These are phyloP conservation scores for Cydia pomonella DNA, from an alignment of 1,140 invertebrate genomes.

Conservation along the genomic window DNA sequence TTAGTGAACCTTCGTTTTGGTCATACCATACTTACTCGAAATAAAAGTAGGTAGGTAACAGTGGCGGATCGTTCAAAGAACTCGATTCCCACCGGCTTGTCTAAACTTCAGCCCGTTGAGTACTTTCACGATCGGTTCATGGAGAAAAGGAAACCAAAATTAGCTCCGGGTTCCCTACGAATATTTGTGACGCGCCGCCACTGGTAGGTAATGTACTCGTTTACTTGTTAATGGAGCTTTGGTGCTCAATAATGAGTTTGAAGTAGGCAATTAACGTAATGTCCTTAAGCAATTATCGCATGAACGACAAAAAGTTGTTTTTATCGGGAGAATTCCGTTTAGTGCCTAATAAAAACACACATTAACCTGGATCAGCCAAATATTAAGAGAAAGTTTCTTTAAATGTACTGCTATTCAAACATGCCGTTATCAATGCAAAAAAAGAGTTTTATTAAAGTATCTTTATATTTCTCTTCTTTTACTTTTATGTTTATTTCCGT, in stretches of 20 bases:
- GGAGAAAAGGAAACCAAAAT: too few relatives aligned
- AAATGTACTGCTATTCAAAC: conserved; percentile 15
- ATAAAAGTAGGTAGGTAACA: not conserved
- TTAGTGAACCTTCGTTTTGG: not conserved
- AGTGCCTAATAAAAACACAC: conserved; percentile 23
- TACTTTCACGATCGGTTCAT: too few relatives aligned
- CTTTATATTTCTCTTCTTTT: conserved; percentile 2
- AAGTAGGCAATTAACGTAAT: conserved; percentile 7
- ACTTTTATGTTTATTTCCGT: conserved; percentile 14
- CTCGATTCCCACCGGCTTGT: too few relatives aligned
- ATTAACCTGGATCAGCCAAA: conserved; percentile 9
- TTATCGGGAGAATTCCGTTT: conserved; percentile 4
- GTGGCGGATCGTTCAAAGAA: too few relatives aligned
- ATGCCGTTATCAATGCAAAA: conserved; percentile 10
- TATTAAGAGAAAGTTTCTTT: conserved; percentile 30
- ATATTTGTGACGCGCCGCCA: too few relatives aligned
- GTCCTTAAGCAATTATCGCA: conserved; percentile 1
- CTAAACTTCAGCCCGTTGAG: too few relatives aligned
- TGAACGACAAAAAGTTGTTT: conserved; percentile 4
- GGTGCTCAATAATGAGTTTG: not conserved
- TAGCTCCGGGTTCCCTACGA: too few relatives aligned
- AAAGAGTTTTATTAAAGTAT: conserved; percentile 1
- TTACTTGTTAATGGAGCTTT: not conserved
- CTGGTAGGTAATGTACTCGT: not conserved
- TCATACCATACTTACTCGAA: not conserved